Evolutionary conservation across 2,797 vertebrate genomes (phyloP).

Genomic region (Onychomys torridus): DNA sequence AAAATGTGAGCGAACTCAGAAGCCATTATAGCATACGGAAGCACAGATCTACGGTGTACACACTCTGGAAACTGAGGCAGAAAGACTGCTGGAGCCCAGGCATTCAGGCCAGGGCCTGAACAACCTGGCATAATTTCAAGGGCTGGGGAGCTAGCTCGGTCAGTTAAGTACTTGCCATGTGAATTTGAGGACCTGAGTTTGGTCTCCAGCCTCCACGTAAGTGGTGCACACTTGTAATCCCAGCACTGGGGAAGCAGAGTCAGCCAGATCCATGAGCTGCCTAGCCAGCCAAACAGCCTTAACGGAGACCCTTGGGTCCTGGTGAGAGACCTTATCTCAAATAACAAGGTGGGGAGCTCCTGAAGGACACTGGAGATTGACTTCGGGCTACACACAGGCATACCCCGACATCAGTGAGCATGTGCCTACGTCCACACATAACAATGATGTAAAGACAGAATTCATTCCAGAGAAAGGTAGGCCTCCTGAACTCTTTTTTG

Average conservation of each 20-base stretch:
- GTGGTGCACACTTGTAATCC: background rate
- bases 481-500: background rate
- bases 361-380: background rate
- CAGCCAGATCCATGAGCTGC: background rate
- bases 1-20: background rate
- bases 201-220: background rate
- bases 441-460: background rate
- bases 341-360: background rate
- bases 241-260: background rate
- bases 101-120: background rate
- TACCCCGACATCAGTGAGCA: background rate
- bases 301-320: too few relatives aligned
- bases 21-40: background rate
- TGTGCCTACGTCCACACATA: background rate
- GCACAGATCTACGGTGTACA: background rate
- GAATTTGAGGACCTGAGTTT: background rate
- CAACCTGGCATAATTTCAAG: background rate
- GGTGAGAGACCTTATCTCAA: background rate
- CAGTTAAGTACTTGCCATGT: background rate
- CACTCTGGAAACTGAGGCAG: background rate
- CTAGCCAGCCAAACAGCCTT: background rate
- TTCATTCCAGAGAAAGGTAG: background rate
- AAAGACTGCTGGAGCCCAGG: background rate
- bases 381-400: background rate
- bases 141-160: background rate